phyloP scores from a whole-genome alignment of 2,113 vertebrate species.

The Paramormyrops kingsleyae region DNA sequence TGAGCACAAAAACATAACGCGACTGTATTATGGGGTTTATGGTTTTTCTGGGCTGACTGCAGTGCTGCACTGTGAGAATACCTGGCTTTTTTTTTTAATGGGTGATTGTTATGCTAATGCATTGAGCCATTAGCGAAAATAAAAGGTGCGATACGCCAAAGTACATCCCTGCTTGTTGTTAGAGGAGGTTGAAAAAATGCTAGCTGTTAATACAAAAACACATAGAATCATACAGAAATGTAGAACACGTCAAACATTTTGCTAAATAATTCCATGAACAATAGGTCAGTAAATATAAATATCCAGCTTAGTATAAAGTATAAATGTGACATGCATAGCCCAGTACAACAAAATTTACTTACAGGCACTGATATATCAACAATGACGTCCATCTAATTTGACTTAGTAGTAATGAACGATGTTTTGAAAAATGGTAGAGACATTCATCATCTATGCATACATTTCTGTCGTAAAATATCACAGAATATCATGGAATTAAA shows the following conservation, averaged over 20 bases:
- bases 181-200: not conserved
- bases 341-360: not conserved
- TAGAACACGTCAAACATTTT: not conserved
- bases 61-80: not conserved
- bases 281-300: not conserved
- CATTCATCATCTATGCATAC: not conserved
- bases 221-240: not conserved
- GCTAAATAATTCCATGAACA: not conserved
- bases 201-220: not conserved
- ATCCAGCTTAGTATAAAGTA: not conserved
- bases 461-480: not conserved
- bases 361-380: not conserved
- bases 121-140: not conserved
- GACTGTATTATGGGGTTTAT: not conserved
- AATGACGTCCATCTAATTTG: not conserved
- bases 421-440: not conserved
- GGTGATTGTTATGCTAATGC: not conserved
- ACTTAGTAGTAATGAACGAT: not conserved
- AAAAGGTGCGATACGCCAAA: not conserved
- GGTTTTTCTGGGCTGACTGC: not conserved
- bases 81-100: not conserved
- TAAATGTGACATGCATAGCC: not conserved
- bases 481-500: not conserved
- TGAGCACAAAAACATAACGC: not conserved
- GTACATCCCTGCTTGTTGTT: not conserved